phyloP scores from a whole-genome alignment of 1,140 invertebrate species.

The Colletes latitarsis region DNA sequence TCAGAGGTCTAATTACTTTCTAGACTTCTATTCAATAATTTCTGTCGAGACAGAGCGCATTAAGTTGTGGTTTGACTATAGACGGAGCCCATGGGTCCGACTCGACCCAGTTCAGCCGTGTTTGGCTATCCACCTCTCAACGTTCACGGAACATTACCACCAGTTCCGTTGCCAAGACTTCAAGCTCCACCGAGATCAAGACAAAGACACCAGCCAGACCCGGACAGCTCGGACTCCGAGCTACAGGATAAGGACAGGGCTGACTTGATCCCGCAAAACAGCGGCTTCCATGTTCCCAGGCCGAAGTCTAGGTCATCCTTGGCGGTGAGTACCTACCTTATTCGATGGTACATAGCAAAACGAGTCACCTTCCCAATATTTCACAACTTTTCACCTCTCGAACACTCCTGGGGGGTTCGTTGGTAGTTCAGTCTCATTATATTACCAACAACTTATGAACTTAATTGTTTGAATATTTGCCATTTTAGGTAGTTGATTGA shows the following conservation, averaged over 20 bases:
- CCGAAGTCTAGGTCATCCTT: conserved; percentile 89
- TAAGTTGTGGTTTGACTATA: conserved; percentile 65
- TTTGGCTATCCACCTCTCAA: conserved; percentile 88
- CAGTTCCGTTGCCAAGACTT: conserved; percentile 87
- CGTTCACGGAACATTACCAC: conserved; percentile 84
- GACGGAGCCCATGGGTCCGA: conserved; percentile 86
- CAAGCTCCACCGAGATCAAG: conserved; percentile 74
- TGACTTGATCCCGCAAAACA: conserved; percentile 85
- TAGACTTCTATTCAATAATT: conserved; percentile 12
- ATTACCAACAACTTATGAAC: too few species aligned
- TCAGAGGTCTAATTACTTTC: too few species aligned
- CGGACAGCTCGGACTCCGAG: conserved; percentile 83
- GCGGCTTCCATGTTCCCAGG: conserved; percentile 84
- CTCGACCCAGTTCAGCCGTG: conserved; percentile 90
- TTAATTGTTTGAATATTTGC: too few species aligned
- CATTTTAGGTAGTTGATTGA: too few species aligned
- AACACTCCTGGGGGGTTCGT: too few species aligned
- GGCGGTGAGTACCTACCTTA: conserved; percentile 81
- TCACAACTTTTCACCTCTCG: too few species aligned
- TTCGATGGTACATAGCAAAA: neutral
- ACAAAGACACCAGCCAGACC: conserved; percentile 75
- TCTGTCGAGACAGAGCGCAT: neutral
- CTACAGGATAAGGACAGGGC: conserved; percentile 86
- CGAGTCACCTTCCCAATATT: too few species aligned
- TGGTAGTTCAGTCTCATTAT: too few species aligned